These are phyloP conservation scores for Pygmarrhopalites habei DNA, from an alignment of 1,140 invertebrate genomes.

Conservation along the genomic window DNA sequence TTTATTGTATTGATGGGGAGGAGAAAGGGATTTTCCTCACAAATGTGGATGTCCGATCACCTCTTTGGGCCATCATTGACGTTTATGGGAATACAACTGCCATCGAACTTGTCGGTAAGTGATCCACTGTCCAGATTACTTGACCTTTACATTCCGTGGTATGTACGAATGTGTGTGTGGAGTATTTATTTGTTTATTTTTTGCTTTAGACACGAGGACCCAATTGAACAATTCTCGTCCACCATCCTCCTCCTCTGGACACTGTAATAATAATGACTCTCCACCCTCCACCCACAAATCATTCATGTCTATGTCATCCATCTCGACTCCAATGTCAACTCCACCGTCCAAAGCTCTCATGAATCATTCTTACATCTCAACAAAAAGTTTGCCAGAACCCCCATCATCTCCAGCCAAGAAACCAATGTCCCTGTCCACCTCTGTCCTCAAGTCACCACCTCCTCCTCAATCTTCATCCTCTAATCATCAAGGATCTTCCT, in stretches of 20 bases:
- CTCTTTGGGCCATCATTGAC: conserved; percentile 90
- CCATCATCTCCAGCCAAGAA: neutral
- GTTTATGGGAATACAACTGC: conserved; percentile 94
- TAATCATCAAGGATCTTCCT: too few species aligned
- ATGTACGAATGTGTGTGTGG: neutral
- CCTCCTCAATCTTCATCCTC: too few species aligned
- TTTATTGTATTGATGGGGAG: conserved; percentile 89
- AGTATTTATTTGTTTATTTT: neutral
- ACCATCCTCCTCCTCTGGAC: neutral
- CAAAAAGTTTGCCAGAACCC: neutral
- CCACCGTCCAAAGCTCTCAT: neutral
- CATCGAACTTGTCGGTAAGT: conserved; percentile 68
- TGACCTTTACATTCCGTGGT: neutral
- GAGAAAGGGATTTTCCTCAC: conserved; percentile 89
- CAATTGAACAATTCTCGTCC: conserved; percentile 29
- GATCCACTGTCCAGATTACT: neutral
- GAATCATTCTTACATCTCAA: neutral
- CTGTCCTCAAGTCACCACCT: too few species aligned
- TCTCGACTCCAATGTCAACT: neutral
- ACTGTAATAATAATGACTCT: neutral
- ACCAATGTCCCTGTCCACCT: too few species aligned
- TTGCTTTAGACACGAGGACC: conserved; percentile 19
- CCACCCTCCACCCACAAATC: neutral
- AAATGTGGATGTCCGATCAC: conserved; percentile 74
- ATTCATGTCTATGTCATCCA: too few species aligned